phyloP scores from a whole-genome alignment of 1,140 invertebrate genomes.

The Stegodyphus mimosarum region DNA sequence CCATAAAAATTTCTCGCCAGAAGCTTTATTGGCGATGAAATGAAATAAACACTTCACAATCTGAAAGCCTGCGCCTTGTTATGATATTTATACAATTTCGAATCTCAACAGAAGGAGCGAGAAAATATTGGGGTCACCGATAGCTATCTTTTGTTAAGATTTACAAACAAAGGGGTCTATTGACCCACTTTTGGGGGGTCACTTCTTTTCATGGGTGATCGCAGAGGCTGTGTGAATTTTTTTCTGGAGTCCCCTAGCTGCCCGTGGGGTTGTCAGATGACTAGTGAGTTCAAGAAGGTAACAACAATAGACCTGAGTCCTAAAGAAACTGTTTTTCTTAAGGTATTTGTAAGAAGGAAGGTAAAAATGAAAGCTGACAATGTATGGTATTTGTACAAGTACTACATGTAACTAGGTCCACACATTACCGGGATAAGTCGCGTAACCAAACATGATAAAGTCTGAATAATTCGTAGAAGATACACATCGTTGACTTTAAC shows the following conservation, averaged over 20 bases:
- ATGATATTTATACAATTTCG: not conserved
- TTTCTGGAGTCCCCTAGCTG: not conserved
- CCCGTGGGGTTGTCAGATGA: not conserved
- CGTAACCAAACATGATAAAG: too few relatives aligned
- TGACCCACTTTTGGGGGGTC: slow-evolving; percentile 8
- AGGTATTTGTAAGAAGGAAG: too few relatives aligned
- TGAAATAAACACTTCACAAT: not conserved
- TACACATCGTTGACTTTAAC: too few relatives aligned
- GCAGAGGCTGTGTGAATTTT: not conserved
- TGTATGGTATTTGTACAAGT: too few relatives aligned
- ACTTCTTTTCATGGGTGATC: not conserved
- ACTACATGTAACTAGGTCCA: too few relatives aligned
- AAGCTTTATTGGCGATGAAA: not conserved
- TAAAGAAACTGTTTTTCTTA: too few relatives aligned
- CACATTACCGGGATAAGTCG: too few relatives aligned
- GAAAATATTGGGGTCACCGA: not conserved
- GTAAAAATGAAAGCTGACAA: too few relatives aligned
- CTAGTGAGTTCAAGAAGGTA: slow-evolving; percentile 3
- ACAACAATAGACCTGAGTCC: not conserved
- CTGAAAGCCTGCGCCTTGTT: not conserved
- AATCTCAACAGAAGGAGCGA: not conserved
- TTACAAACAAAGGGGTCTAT: not conserved
- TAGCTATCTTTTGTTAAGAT: not conserved
- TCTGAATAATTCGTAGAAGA: too few relatives aligned
- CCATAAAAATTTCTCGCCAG: not conserved